Evolutionary conservation across 2,888 invertebrate genomes (phyloP), one percentile per base, ranked within the genome.

Genomic region (Thera obeliscata): DNA sequence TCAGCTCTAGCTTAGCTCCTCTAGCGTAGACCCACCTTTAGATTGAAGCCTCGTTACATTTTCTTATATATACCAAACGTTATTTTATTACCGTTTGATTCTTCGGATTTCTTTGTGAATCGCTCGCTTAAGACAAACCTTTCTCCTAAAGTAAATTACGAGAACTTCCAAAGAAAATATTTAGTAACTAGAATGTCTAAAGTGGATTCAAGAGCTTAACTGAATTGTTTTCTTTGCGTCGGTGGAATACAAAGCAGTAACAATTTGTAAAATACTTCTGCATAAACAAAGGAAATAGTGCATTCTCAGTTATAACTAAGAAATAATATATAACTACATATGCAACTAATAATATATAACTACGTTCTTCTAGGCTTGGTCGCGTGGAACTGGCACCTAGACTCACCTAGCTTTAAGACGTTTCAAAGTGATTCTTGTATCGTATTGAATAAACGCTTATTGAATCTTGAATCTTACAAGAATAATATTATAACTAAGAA

Each of bases 141-240:
- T 60, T 56, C 57, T 55, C 6, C 50, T 43, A 41, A 49, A 70
- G 33, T 60, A 64, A 66, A 54, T 64, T 59, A 66, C 50, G 46
- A 54, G 52, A 48, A 66, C 46, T 50, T 65, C 59, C 36, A 41
- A 65, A 66, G 35, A 69, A 59, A 70, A 64, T 73, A 66, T 70
- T 69, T 58, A 64, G 69, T 69, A 56, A 72, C 73, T 69, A 69
- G 56, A 69, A 70, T 66, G 65, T 69, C 70, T 71, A 64, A 55
- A 61, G 68, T 63, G 70, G 67, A 73, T 73, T 72, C 68, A 70
- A 72, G 66, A 65, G 64, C 64, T 67, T 70, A 71, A 71, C 66
- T 70, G 69, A 74, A 72, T 72, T 74, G 69, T 72, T 72, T 71
- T 58, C 46, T 68, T 72, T 67, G 66, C 59, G 74, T 56, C 66